Base-by-base conservation (phyloP, 2,797 vertebrate species). In the Enteromius viviparus region DNA sequence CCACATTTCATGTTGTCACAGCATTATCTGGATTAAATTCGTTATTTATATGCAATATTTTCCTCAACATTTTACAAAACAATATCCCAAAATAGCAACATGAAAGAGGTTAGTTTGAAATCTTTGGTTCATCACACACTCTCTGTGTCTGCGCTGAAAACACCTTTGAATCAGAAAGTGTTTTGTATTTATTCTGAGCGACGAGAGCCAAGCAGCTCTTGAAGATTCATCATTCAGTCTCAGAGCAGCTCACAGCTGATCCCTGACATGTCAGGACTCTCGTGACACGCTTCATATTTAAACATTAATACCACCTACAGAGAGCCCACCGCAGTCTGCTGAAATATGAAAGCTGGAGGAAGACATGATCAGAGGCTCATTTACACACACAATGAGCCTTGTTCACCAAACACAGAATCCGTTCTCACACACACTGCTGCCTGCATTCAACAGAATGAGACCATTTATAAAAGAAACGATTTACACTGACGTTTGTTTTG, bases 161-260 rank as follows among this genome's bases (percentile, higher is more conserved):
- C n/a, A 12, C 47, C 47, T 26, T 12, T 23, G 45, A 65, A 69
- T 80, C 34, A 37, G 53, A 51, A 51, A 34, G 14, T 5, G 6
- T 32, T 66, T 68, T 66, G 40, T 42, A 42, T 79, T 70, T 17
- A 80, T 80, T 58, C 66, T 53, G 29, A 76, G 26, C 68, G 6
- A 40, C 3, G 86, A 60, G 71, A 65, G 55, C 64, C 51, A 62
- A 79, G 62, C 34, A 47, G 58, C 47, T 80, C 65, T 55, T 26
- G 17, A 78, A 53, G 77, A 87, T 86, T 80, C 78, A 82, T 76
- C 64, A 79, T 84, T 76, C 82, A 60, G 37, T 26, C 68, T 81
- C 75, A 82, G 62, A 85, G 70, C 82, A 51, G 37, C 34, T 9
- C 78, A 72, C 87, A 88, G 85, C 85, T 85, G 86, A 81, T 87